These are phyloP conservation scores for Horisme vitalbata DNA, from an alignment of 2,888 invertebrate species.

Conservation along the genomic window DNA sequence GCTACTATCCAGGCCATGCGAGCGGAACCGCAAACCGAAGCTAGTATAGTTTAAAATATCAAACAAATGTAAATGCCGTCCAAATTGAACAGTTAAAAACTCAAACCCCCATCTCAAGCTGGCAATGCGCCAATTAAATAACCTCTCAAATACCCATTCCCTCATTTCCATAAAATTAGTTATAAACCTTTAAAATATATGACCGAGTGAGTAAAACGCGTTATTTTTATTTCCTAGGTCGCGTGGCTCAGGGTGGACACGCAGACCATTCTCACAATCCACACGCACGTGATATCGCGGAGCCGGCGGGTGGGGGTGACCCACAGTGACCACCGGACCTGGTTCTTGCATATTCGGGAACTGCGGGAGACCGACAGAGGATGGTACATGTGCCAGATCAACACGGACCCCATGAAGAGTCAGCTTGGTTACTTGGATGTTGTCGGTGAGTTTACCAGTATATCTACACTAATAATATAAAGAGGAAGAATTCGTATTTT, in stretches of 20 bases:
- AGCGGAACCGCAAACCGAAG: too few relatives aligned
- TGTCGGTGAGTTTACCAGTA: constrained; percentile 94
- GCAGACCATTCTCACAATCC: constrained; percentile 95
- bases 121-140: too few relatives aligned
- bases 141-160: constrained; percentile 1
- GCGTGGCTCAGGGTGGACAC: constrained; percentile 96
- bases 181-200: constrained; percentile 23
- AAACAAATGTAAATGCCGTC: too few relatives aligned
- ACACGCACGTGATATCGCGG: constrained; percentile 94
- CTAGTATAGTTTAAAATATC: too few relatives aligned
- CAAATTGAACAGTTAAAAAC: too few relatives aligned
- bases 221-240: constrained; percentile 81
- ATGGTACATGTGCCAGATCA: constrained; percentile 95
- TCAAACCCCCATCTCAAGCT: too few relatives aligned
- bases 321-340: constrained; percentile 92
- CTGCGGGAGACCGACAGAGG: too few relatives aligned
- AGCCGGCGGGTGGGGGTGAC: constrained; percentile 93
- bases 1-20: too few relatives aligned
- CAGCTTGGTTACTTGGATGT: constrained; percentile 94
- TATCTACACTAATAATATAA: too few relatives aligned
- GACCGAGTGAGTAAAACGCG: constrained; percentile 21
- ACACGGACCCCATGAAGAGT: constrained; percentile 96
- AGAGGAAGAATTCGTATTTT: too few relatives aligned
- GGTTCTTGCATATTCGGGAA: constrained; percentile 95
- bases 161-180: constrained; percentile 8